Conservation (phyloP, 2,113 vertebrate species). For the Illadopsis cleaveri region DNA sequence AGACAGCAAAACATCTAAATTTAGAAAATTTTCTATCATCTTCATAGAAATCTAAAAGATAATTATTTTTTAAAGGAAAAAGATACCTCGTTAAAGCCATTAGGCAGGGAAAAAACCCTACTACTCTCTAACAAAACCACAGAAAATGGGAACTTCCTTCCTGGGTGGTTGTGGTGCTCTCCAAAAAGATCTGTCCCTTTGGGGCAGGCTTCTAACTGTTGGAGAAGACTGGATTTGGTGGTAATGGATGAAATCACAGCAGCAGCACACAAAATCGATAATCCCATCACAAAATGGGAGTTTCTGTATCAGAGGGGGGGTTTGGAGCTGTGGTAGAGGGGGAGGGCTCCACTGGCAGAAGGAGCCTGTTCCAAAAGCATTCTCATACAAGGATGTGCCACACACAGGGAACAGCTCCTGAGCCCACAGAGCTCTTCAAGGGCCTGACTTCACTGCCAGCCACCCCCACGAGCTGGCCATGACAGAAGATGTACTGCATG, state of each 20-base stretch:
- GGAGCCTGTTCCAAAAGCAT: not conserved
- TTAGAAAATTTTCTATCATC: not conserved
- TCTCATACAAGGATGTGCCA: not conserved
- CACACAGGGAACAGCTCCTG: not conserved
- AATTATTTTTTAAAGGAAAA: not conserved
- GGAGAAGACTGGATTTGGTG: not conserved
- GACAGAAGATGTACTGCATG: not conserved
- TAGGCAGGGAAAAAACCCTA: accelerated
- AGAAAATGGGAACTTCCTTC: not conserved
- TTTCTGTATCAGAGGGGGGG: not conserved
- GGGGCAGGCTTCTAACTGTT: not conserved
- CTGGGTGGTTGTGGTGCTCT: not conserved
- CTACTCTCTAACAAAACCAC: not conserved
- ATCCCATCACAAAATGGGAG: not conserved
- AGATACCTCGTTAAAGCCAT: not conserved
- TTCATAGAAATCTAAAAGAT: not conserved
- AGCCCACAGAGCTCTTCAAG: not conserved
- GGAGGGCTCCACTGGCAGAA: not conserved
- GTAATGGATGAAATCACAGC: not conserved
- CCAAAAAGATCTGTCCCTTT: not conserved
- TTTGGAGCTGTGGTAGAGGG: not conserved
- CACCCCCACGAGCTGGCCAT: not conserved
- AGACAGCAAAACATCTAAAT: not conserved
- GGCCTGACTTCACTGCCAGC: not conserved
- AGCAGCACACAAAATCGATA: not conserved